Conservation (phyloP, 2,797 vertebrate genomes). For the Ispidina picta region DNA sequence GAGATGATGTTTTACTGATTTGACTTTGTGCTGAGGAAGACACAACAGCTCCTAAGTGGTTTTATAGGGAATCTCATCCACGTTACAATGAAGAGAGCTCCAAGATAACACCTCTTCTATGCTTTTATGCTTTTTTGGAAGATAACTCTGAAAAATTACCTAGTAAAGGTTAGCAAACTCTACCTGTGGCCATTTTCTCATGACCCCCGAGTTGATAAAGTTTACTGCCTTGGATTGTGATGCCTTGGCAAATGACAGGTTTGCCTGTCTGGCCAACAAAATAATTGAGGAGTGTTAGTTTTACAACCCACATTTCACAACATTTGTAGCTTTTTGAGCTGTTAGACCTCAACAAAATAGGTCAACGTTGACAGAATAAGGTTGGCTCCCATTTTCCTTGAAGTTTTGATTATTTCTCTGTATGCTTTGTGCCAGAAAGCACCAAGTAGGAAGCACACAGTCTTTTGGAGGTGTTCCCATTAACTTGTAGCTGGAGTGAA, state of each 20-base stretch:
- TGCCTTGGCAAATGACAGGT: constrained; percentile 79
- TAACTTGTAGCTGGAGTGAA: background rate
- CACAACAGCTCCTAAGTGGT: constrained; percentile 76
- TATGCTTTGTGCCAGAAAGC: background rate
- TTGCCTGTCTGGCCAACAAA: constrained; percentile 78
- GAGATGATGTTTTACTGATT: constrained; percentile 75
- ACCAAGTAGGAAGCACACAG: background rate
- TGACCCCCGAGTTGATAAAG: constrained; percentile 79
- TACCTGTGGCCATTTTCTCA: constrained; percentile 80
- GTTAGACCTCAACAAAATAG: constrained; percentile 80
- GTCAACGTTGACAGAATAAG: constrained; percentile 76
- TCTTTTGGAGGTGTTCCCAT: background rate
- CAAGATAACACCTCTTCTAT: constrained; percentile 76
- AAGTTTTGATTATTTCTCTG: constrained; percentile 7
- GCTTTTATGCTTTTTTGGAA: constrained; percentile 76
- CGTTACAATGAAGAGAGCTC: constrained; percentile 75
- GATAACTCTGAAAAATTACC: constrained; percentile 84
- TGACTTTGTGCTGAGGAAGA: constrained; percentile 73
- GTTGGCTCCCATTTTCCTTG: constrained; percentile 46
- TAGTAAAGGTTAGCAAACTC: constrained; percentile 73
- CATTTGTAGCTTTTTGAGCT: constrained; percentile 77
- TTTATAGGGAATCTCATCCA: constrained; percentile 74
- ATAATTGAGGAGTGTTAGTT: constrained; percentile 81
- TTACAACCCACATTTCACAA: constrained; percentile 72
- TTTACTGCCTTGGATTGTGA: constrained; percentile 77